phyloP scores from a whole-genome alignment of 2,113 vertebrate genomes.

The Vanacampus margaritifer region DNA sequence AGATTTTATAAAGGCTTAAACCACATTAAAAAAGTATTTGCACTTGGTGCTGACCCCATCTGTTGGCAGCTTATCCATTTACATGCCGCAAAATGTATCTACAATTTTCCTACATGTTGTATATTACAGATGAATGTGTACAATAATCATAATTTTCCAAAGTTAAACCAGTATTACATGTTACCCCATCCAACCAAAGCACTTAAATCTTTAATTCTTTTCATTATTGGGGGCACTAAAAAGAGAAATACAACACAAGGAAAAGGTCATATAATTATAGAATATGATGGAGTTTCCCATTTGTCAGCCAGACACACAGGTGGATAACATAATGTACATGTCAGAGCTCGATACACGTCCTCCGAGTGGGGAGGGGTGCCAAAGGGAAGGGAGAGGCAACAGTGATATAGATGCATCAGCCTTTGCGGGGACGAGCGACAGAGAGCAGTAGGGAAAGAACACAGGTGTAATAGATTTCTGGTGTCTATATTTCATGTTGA shows the following conservation, averaged over 20 bases:
- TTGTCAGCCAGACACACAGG: constrained; percentile 54
- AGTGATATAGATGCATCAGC: constrained; percentile 56
- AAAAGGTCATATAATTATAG: constrained; percentile 67
- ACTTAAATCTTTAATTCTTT: neutral
- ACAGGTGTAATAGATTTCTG: constrained; percentile 92
- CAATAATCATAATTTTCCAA: neutral
- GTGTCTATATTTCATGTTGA: constrained; percentile 99
- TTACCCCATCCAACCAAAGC: neutral
- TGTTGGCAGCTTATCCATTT: too few relatives aligned
- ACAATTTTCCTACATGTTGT: neutral
- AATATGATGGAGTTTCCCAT: constrained; percentile 64
- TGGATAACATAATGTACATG: constrained; percentile 62
- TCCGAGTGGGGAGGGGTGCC: constrained; percentile 13
- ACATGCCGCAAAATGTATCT: neutral
- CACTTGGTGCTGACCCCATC: too few relatives aligned
- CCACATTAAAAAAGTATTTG: too few relatives aligned
- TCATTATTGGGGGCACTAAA: constrained; percentile 1
- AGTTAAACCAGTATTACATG: neutral
- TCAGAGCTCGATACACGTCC: constrained; percentile 51
- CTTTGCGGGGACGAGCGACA: constrained; percentile 41
- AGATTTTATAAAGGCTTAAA: too few relatives aligned
- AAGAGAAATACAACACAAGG: constrained; percentile 39
- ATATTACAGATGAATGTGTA: neutral
- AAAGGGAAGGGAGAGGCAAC: constrained; percentile 35
- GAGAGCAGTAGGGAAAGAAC: constrained; percentile 61